Conservation (phyloP, 1,140 invertebrate species). For the Tenebrio molitor region DNA sequence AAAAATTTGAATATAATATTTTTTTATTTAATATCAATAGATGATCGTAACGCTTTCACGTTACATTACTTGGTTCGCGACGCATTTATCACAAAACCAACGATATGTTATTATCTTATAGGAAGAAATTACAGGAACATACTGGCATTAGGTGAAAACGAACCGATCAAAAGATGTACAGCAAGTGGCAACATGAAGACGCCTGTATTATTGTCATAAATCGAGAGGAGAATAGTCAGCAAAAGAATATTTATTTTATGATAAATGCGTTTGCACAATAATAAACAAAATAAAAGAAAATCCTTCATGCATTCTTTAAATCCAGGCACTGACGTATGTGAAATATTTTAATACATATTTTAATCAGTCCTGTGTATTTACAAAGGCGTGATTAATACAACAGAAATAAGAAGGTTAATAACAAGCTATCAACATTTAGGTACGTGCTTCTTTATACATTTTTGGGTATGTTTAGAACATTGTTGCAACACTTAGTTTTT, state of each 20-base stretch:
- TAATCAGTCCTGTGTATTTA: constrained; percentile 57
- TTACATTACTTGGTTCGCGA: constrained; percentile 5
- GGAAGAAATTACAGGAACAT: constrained; percentile 28
- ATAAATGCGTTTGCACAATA: constrained; percentile 22
- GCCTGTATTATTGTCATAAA: constrained; percentile 24
- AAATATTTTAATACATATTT: constrained; percentile 50
- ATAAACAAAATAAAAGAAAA: constrained; percentile 1
- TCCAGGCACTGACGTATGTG: constrained; percentile 58
- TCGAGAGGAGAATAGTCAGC: background rate
- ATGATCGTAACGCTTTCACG: constrained; percentile 18
- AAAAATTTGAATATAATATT: background rate
- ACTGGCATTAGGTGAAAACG: constrained; percentile 9
- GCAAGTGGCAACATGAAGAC: constrained; percentile 14
- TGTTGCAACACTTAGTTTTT: constrained; percentile 11
- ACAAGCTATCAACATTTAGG: constrained; percentile 43
- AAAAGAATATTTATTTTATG: constrained; percentile 7
- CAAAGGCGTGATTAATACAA: constrained; percentile 51
- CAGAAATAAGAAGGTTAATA: constrained; percentile 11
- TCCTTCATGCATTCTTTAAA: constrained; percentile 38
- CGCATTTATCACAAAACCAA: constrained; percentile 36
- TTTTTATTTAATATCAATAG: constrained; percentile 22
- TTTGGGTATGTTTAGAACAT: constrained; percentile 41
- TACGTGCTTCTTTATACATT: constrained; percentile 42
- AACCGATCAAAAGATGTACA: background rate
- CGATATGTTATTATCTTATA: constrained; percentile 7